Conservation (phyloP, 2,113 vertebrate genomes). For the Dromiciops gliroides region DNA sequence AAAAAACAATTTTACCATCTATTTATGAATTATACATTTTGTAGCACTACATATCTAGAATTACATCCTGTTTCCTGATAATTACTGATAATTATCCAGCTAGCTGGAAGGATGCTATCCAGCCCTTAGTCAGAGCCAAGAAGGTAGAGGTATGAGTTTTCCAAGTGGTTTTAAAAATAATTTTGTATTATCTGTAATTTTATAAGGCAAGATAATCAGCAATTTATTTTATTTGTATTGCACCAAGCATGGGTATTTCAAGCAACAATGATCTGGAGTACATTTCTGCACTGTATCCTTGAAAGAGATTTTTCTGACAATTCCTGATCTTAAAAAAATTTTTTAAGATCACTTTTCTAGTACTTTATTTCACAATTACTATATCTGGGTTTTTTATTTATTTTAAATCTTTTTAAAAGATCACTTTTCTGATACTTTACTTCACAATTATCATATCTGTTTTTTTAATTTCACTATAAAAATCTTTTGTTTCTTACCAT, state of each 20-base stretch:
- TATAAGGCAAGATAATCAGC: neutral
- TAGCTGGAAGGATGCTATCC: neutral
- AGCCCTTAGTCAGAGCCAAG: neutral
- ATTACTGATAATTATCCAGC: neutral
- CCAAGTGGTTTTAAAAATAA: neutral
- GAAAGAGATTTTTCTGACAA: neutral
- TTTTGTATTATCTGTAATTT: conserved; percentile 32
- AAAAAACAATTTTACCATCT: conserved; percentile 26
- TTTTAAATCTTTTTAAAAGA: neutral
- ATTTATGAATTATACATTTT: conserved; percentile 22
- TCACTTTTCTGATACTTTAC: no score
- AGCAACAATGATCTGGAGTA: conserved; percentile 46
- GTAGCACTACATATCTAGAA: neutral
- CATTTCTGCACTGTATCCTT: conserved; percentile 15
- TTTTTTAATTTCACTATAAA: neutral
- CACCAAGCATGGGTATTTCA: conserved; percentile 64
- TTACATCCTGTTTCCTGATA: neutral
- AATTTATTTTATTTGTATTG: neutral
- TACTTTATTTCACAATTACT: no score
- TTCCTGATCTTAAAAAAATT: neutral
- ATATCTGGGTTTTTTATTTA: neutral
- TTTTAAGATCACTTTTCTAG: no score
- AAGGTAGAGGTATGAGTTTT: neutral
- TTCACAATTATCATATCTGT: no score
- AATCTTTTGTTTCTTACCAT: conserved; percentile 77